A percentile compares a stretch with the other conserved stretches of the same genome.
Conservation (phyloP, 2,113 vertebrate genomes). For the Enhydra lutris region DNA sequence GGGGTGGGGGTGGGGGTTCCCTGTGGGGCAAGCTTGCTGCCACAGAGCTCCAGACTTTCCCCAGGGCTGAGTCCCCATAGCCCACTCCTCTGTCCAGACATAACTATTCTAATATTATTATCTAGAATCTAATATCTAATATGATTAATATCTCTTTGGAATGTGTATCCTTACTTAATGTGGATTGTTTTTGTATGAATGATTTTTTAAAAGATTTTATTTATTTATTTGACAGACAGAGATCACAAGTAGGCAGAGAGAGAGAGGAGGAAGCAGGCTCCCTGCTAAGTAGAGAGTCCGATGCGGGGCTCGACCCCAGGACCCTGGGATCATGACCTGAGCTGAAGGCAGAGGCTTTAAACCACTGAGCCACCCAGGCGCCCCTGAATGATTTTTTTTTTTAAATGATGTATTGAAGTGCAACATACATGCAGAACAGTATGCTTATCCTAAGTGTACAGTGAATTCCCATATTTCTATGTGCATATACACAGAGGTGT, state of each 20-base stretch:
- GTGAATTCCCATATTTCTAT: neutral
- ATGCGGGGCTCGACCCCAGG: no score
- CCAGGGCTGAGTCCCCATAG: neutral
- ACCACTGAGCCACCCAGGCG: no score
- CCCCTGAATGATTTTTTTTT: no score
- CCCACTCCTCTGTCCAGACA: neutral
- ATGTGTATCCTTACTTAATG: neutral
- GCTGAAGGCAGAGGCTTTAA: no score
- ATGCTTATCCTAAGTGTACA: neutral
- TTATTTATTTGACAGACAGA: no score
- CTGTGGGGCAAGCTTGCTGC: neutral
- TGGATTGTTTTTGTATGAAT: neutral
- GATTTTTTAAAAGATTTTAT: neutral
- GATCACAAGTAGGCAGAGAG: no score
- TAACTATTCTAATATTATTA: neutral
- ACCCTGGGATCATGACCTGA: no score
- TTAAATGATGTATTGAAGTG: neutral
- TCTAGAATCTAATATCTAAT: neutral
- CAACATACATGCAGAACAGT: neutral
- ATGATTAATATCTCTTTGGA: neutral
- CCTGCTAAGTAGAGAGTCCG: no score
- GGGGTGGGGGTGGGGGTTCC: accelerated
- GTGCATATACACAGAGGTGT: neutral
- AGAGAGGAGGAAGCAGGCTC: no score
- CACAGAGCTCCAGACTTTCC: neutral